phyloP scores from a whole-genome alignment of 2,797 vertebrate genomes.

The Taenioides sp. region DNA sequence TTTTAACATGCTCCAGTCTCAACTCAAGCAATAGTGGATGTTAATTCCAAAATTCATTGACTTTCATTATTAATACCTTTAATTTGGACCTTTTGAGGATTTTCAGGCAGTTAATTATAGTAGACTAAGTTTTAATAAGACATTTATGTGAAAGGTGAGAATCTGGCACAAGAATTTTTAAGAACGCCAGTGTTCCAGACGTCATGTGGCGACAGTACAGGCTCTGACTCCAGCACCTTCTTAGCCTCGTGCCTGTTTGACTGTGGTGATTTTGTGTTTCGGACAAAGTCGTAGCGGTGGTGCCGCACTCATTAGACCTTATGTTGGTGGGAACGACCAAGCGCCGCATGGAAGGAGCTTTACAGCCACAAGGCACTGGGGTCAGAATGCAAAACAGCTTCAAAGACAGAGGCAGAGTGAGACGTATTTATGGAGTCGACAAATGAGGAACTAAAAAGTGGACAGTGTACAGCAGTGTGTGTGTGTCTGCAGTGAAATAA shows the following conservation, averaged over 20 bases:
- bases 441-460: constrained; percentile 14
- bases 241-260: constrained; percentile 11
- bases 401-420: background rate
- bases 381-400: constrained; percentile 31
- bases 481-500: constrained; percentile 7
- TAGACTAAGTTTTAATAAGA: constrained; percentile 19
- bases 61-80: background rate
- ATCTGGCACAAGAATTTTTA: background rate
- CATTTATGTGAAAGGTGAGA: background rate
- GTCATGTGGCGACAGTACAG: constrained; percentile 20
- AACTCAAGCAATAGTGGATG: background rate
- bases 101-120: background rate
- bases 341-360: constrained; percentile 26
- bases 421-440: background rate
- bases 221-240: constrained; percentile 31
- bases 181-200: too few relatives aligned
- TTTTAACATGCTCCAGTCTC: background rate
- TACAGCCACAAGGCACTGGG: constrained; percentile 29
- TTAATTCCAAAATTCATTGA: background rate
- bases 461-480: background rate
- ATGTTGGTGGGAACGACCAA: constrained; percentile 17
- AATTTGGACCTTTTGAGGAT: background rate
- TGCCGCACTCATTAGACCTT: constrained; percentile 43
- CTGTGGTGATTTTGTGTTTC: constrained; percentile 29
- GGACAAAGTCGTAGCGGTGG: constrained; percentile 33